Base-by-base conservation (phyloP, 1,140 invertebrate species). In the Heliconius eleuchia region DNA sequence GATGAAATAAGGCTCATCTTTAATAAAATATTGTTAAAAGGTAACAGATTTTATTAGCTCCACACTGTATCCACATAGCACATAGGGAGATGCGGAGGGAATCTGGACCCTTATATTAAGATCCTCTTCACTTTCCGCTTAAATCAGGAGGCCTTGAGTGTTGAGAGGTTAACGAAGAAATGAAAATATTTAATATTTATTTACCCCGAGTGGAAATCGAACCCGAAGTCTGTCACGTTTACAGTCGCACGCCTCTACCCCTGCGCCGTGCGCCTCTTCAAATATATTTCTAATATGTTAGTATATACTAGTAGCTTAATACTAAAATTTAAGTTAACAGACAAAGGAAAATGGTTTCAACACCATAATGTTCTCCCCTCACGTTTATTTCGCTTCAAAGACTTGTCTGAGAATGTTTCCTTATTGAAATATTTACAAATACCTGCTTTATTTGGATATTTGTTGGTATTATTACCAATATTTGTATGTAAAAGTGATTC, bases 361-460 rank as follows among this genome's bases (percentile, higher is more conserved):
- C 11, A 27, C 5, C 27, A 16, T 66, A 27, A 66, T 66, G 3
- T 66, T 66, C 23, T 30, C 23, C 27, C 60, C 60, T 66, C 27
- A 66, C 60, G 27, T 13, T 66, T 66, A 66, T 30, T 66, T 30
- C 27, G 60, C 23, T 30, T 66, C 60, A 66, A 66, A 66, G 60
- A 23, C 60, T 66, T 66, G 30, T 66, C 27, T 66, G 9, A 66
- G 13, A 27, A 30, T 66, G 60, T 66, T 66, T 66, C 27, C 60
- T 66, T 66, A 66, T 66, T 66, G 27, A 66, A 66, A 66, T 66
- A 66, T 66, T 66, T 66, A 66, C 60, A 30, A 66, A 66, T 66
- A 66, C 60, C 16, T 66, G 60, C 27, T 27, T 30, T 66, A 66
- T 66, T 66, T n/a, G 23, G 3, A 66, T 30, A 30, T 66, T 66